Evolutionary conservation across 2,113 vertebrate species (phyloP), one percentile per base, ranked within the genome.

Genomic region (Chloebia gouldiae): DNA sequence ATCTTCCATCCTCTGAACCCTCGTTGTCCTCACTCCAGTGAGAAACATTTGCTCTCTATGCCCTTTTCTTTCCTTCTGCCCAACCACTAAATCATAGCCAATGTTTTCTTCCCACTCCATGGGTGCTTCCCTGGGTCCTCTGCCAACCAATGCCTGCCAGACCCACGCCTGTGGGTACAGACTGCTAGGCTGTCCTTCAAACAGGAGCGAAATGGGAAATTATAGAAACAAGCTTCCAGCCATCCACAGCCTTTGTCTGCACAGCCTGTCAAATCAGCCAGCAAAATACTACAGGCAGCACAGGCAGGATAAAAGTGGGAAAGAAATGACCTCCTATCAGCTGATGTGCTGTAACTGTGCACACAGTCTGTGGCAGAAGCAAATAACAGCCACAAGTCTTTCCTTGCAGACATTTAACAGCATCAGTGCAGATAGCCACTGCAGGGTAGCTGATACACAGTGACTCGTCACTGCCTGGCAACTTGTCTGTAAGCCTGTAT

Each of bases 151-250:
- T 1, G 1, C 14, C 82, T 86, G 79, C 73, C 70, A 87, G 84
- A 30, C 77, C 35, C 70, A 56, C 0, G 0, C 54, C 80, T 70
- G 27, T 59, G 13, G 35, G 25, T 35, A 16, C 35, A 33, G 30
- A 33, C 40, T 92, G 82, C 60, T 86, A 91, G 79, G 57, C 80
- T 85, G 82, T 88, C 88, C 87, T 89, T 94, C 75, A 91, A 82
- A 59, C 13, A 27, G 49, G 69, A 50, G 50, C 5, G 4, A 86
- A 79, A 50, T 39, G 42, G 53, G 69, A 87, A 94, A 88, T 94
- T 68, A 61, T 22, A 90, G 81, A 91, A 95, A 94, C 64, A 88
- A 53, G 45, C 87, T 95, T 81, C 80, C 88, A 95, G 94, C 57
- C 80, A 88, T 88, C 51, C 39, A 24, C 68, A 54, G 81, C 45